Percentiles rank a stretch among this genome's conserved stretches.
These are phyloP conservation scores for Larimichthys polyactis DNA, from an alignment of 2,113 vertebrate species.

Conservation along the genomic window DNA sequence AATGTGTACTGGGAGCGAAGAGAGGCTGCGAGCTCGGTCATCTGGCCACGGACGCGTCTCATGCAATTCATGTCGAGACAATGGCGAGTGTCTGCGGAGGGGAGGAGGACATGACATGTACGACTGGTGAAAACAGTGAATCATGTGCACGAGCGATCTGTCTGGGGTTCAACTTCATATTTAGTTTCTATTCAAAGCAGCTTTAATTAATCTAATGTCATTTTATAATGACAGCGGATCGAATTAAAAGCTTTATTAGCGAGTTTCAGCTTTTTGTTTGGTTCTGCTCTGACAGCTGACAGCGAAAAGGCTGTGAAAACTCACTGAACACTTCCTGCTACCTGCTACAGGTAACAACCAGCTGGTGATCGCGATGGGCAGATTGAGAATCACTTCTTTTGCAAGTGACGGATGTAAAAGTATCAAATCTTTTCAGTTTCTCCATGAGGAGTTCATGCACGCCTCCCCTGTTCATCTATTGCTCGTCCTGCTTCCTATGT, in stretches of 20 bases:
- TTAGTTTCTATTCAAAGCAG: background rate
- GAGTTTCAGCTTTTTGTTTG: background rate
- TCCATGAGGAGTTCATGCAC: too few relatives aligned
- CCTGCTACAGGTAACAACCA: background rate
- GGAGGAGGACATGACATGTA: conserved; percentile 17
- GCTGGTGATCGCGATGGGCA: background rate
- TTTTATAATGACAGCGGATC: background rate
- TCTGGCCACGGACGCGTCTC: conserved; percentile 43
- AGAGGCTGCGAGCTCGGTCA: conserved; percentile 52
- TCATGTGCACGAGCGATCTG: background rate
- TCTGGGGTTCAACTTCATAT: conserved; percentile 13
- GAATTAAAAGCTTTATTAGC: background rate
- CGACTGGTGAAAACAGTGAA: background rate
- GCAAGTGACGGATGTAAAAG: too few relatives aligned
- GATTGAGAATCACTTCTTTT: too few relatives aligned
- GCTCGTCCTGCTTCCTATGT: too few relatives aligned
- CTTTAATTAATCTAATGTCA: background rate
- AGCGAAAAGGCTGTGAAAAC: background rate
- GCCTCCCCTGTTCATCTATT: too few relatives aligned
- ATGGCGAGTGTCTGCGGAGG: conserved; percentile 14
- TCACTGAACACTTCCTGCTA: background rate
- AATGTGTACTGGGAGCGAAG: conserved; percentile 37
- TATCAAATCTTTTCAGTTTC: too few relatives aligned
- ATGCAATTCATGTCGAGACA: conserved; percentile 31
- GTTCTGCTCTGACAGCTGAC: background rate